phyloP scores from a whole-genome alignment of 1,140 invertebrate species.

The Orchesella cincta region DNA sequence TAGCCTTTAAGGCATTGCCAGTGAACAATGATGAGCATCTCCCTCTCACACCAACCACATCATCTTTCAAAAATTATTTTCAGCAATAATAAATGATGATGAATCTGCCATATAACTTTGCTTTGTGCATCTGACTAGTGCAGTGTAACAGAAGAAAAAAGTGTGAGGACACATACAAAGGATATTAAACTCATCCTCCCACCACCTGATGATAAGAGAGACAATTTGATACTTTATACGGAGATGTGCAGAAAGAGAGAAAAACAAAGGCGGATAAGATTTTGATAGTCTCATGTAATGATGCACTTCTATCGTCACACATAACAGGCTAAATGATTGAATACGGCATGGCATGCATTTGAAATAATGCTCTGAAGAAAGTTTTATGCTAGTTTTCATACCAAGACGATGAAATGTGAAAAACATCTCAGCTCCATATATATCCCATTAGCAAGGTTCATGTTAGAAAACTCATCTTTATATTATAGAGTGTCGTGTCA shows the following conservation, averaged over 20 bases:
- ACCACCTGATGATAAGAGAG: neutral
- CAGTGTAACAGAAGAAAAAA: neutral
- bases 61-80: neutral
- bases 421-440: too few species aligned
- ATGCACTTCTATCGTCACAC: neutral
- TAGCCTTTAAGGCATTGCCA: neutral
- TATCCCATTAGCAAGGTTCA: too few species aligned
- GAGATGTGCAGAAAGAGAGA: neutral
- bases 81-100: neutral
- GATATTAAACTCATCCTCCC: neutral
- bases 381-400: too few species aligned
- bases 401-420: too few species aligned
- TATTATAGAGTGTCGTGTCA: too few species aligned
- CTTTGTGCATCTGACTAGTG: neutral
- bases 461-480: too few species aligned
- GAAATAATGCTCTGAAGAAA: too few species aligned
- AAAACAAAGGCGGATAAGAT: constrained; percentile 6
- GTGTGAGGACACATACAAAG: neutral
- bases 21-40: too few species aligned
- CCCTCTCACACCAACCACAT: neutral
- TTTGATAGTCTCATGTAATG: constrained; percentile 1
- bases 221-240: constrained; percentile 1
- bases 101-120: neutral
- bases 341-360: too few species aligned
- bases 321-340: neutral